Conservation (phyloP, 1,140 invertebrate genomes). For the Sinonovacula constricta region DNA sequence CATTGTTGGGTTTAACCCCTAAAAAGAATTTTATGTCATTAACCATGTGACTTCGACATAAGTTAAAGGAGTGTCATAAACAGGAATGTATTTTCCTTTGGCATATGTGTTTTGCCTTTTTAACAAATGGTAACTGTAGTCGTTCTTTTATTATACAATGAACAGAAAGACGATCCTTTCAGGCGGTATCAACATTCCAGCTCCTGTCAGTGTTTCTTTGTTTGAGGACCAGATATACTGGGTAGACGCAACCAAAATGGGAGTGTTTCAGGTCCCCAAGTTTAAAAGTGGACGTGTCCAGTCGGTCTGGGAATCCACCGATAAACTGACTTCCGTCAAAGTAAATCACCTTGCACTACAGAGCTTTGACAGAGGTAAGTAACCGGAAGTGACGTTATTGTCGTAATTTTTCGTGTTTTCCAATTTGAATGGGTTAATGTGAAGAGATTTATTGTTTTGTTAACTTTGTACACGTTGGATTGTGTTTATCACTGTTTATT, state of each 20-base stretch:
- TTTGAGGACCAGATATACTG: slow-evolving; percentile 96
- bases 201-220: slow-evolving; percentile 89
- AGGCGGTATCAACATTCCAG: slow-evolving; percentile 89
- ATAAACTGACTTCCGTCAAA: slow-evolving; percentile 25
- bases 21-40: not conserved
- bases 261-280: slow-evolving; percentile 94
- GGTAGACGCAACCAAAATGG: slow-evolving; percentile 97
- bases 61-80: not conserved
- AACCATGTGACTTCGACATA: not conserved
- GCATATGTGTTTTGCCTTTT: not conserved
- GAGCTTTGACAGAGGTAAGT: slow-evolving; percentile 1
- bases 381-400: not conserved
- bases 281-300: slow-evolving; percentile 82
- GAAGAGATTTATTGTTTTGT: not conserved
- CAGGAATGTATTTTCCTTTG: not conserved
- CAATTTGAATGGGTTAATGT: not conserved
- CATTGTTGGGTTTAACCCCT: too few species aligned
- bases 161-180: slow-evolving; percentile 74
- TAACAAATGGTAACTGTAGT: slow-evolving; percentile 37
- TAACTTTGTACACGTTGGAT: not conserved
- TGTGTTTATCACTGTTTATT: not conserved
- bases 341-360: slow-evolving; percentile 14
- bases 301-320: not conserved
- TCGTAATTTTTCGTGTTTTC: not conserved
- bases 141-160: too few species aligned